Conservation (phyloP, 1,140 invertebrate species). For the Mamestra configurata region DNA sequence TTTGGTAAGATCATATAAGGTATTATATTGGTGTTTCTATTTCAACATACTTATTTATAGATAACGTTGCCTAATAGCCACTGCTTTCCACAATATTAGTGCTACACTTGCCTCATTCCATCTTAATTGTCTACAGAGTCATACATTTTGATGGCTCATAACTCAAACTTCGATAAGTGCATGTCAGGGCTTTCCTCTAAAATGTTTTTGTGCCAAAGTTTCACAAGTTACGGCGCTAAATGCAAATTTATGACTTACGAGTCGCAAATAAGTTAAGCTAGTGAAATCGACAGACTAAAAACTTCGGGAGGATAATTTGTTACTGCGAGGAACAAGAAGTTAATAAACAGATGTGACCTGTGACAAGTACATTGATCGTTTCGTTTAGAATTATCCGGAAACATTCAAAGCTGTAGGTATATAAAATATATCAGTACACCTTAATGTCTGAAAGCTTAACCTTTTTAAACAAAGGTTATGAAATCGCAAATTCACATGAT, state of each 20-base stretch:
- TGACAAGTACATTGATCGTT: too few relatives aligned
- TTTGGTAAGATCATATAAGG: too few relatives aligned
- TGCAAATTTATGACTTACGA: neutral
- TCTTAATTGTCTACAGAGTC: neutral
- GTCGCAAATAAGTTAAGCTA: neutral
- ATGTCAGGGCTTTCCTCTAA: neutral
- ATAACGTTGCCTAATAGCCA: neutral
- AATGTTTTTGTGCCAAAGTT: slow-evolving; percentile 9
- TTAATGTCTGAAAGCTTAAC: too few relatives aligned
- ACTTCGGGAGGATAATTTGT: neutral
- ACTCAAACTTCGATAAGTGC: slow-evolving; percentile 20
- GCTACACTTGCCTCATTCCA: neutral
- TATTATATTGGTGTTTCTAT: too few relatives aligned
- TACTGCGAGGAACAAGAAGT: neutral
- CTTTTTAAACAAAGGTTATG: neutral
- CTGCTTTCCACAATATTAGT: neutral
- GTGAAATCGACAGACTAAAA: neutral
- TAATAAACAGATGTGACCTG: too few relatives aligned
- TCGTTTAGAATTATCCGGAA: too few relatives aligned
- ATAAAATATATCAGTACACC: too few relatives aligned
- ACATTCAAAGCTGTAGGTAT: too few relatives aligned
- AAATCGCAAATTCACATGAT: slow-evolving; percentile 43
- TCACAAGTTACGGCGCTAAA: neutral
- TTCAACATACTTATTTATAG: neutral
- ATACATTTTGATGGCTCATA: slow-evolving; percentile 13